phyloP scores from a whole-genome alignment of 2,888 invertebrate species.

The Drosophila cyrtoloma region DNA sequence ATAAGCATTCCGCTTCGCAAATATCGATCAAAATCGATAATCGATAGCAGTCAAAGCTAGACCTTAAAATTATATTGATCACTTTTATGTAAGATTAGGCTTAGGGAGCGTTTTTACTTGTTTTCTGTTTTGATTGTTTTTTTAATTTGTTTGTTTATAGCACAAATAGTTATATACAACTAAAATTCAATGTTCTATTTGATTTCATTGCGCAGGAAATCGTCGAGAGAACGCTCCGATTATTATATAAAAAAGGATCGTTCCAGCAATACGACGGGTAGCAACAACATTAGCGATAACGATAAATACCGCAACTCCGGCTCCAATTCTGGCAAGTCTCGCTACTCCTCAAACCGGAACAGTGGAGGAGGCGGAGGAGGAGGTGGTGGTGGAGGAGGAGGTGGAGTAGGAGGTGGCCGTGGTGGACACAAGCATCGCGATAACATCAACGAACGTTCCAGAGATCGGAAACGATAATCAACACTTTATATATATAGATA shows the following conservation, averaged over 20 bases:
- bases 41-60: background rate
- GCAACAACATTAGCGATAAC: slow-evolving; percentile 63
- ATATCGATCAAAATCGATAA: background rate
- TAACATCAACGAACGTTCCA: slow-evolving; percentile 72
- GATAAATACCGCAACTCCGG: slow-evolving; percentile 81
- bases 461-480: slow-evolving; percentile 83
- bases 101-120: background rate
- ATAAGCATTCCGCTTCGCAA: background rate
- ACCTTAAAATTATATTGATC: background rate
- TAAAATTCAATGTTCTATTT: background rate
- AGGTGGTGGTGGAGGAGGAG: slow-evolving; percentile 35
- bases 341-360: slow-evolving; percentile 80
- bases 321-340: slow-evolving; percentile 79
- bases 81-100: background rate
- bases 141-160: too few species aligned
- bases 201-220: slow-evolving; percentile 51
- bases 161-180: background rate
- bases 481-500: background rate
- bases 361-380: slow-evolving; percentile 67
- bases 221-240: slow-evolving; percentile 79
- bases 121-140: background rate
- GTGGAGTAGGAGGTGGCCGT: slow-evolving; percentile 53
- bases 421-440: slow-evolving; percentile 81
- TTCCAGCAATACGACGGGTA: slow-evolving; percentile 52
- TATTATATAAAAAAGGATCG: slow-evolving; percentile 82